These are phyloP conservation scores for Aldabrachelys gigantea DNA, from an alignment of 2,113 vertebrate genomes.

Conservation along the genomic window DNA sequence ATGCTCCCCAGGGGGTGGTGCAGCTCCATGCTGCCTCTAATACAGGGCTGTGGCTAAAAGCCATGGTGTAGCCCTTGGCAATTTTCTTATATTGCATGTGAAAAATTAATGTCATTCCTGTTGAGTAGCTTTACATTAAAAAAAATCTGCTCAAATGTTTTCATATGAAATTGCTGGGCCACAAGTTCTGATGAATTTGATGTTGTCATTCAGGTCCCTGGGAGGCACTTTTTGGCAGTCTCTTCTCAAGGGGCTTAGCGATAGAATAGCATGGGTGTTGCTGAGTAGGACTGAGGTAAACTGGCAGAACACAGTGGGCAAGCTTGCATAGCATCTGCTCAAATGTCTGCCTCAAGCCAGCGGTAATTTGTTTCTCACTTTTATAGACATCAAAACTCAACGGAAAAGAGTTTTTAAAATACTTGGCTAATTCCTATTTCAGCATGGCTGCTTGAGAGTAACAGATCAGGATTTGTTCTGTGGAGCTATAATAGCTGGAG, in stretches of 20 bases:
- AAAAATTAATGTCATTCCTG: constrained; percentile 4
- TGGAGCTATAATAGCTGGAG: neutral
- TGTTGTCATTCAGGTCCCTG: neutral
- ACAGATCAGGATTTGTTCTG: neutral
- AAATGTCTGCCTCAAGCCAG: neutral
- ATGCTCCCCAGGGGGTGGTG: neutral
- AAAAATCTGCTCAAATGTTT: neutral
- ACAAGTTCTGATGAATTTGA: neutral
- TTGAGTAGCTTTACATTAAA: neutral
- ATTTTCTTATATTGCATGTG: neutral
- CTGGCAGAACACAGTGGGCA: neutral
- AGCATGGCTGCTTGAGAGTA: neutral
- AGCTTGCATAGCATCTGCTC: neutral
- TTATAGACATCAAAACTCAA: neutral
- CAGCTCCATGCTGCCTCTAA: neutral
- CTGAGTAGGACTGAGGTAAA: neutral
- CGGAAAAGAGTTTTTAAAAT: neutral
- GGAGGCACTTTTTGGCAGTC: neutral
- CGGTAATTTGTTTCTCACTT: neutral
- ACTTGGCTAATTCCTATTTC: neutral
- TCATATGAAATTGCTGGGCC: neutral
- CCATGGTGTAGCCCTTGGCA: neutral
- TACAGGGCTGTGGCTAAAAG: neutral
- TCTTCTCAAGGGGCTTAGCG: neutral
- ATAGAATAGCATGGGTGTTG: neutral